A percentile compares a stretch with the other conserved stretches of the same genome.
These are phyloP conservation scores for Hemaris fuciformis DNA, from an alignment of 2,888 invertebrate species.

Conservation along the genomic window DNA sequence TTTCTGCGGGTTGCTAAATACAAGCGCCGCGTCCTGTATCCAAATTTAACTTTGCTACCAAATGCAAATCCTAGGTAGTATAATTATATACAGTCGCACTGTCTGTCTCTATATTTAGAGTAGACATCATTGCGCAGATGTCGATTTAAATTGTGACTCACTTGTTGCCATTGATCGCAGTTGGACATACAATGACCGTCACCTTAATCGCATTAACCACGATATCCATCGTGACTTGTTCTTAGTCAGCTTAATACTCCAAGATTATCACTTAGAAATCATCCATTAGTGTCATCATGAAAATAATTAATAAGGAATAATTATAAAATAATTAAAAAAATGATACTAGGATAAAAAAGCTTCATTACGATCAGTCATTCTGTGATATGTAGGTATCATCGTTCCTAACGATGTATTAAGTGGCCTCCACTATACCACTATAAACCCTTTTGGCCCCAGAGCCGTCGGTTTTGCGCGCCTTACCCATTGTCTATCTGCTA, in stretches of 20 bases:
- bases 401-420: too few relatives aligned
- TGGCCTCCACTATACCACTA: too few relatives aligned
- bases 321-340: too few relatives aligned
- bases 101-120: conserved; percentile 58
- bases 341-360: too few relatives aligned
- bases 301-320: too few relatives aligned
- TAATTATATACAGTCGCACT: conserved; percentile 38
- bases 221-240: not conserved
- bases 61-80: conserved; percentile 31
- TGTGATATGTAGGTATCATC: too few relatives aligned
- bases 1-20: not conserved
- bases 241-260: not conserved
- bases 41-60: conserved; percentile 18
- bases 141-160: conserved; percentile 49
- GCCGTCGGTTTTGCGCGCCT: too few relatives aligned
- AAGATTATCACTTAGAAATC: not conserved
- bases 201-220: conserved; percentile 15
- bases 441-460: too few relatives aligned
- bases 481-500: too few relatives aligned
- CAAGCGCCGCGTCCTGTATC: conserved; percentile 15
- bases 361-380: too few relatives aligned
- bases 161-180: conserved; percentile 39
- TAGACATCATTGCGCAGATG: conserved; percentile 50
- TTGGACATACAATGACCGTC: conserved; percentile 26
- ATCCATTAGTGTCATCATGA: not conserved